Evolutionary conservation across 1,140 invertebrate genomes (phyloP).

Genomic region (Macrocentrus cingulum): DNA sequence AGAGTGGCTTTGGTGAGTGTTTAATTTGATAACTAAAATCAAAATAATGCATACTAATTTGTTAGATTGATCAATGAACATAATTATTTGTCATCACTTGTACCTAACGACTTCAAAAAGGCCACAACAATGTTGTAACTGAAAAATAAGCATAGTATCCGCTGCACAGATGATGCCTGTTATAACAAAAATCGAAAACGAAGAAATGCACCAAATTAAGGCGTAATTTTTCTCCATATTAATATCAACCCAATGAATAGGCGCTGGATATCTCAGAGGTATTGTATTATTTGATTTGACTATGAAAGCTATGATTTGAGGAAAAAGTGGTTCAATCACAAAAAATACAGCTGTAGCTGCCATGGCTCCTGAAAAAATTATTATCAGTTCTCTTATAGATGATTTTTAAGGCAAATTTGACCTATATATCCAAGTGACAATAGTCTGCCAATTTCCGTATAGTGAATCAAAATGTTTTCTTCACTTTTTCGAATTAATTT

Average conservation of each 20-base stretch:
- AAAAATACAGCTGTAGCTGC: slow-evolving; percentile 1
- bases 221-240: slow-evolving; percentile 24
- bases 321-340: slow-evolving; percentile 15
- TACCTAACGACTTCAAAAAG: slow-evolving; percentile 29
- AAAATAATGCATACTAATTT: no score
- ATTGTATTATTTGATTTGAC: slow-evolving; percentile 9
- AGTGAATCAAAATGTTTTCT: slow-evolving; percentile 18
- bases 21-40: neutral
- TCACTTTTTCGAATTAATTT: neutral
- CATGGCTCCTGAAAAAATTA: neutral
- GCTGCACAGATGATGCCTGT: neutral
- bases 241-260: slow-evolving; percentile 13
- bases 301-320: neutral
- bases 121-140: slow-evolving; percentile 17
- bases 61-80: no score
- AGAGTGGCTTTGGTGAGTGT: neutral
- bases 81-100: no score
- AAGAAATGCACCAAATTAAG: neutral
- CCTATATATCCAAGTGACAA: slow-evolving; percentile 16
- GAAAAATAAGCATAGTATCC: slow-evolving; percentile 15
- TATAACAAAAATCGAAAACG: slow-evolving; percentile 2
- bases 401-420: slow-evolving; percentile 1
- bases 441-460: slow-evolving; percentile 14
- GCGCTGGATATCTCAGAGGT: slow-evolving; percentile 11
- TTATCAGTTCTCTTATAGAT: neutral